Evolutionary conservation across 1,140 invertebrate species (phyloP).

Genomic region (Nylanderia fulva): DNA sequence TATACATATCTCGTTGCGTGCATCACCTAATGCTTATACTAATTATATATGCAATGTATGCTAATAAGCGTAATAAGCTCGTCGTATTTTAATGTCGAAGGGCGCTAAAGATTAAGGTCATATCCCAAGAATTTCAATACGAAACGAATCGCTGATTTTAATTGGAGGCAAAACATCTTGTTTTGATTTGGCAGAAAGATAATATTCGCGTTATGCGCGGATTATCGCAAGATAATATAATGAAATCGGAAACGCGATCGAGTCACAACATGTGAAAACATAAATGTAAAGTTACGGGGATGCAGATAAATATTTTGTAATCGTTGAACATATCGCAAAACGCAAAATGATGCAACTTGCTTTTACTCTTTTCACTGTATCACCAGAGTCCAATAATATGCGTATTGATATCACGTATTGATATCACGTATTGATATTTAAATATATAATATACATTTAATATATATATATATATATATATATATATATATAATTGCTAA

Average conservation of each 20-base stretch:
- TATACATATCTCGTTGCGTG: neutral
- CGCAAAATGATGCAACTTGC: neutral
- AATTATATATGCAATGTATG: constrained; percentile 28
- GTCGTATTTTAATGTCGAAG: constrained; percentile 4
- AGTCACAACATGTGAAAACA: constrained; percentile 14
- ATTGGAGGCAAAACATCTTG: neutral
- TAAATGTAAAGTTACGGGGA: neutral
- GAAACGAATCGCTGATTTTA: constrained; percentile 42
- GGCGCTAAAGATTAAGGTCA: constrained; percentile 7
- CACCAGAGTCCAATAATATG: neutral
- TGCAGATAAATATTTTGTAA: neutral
- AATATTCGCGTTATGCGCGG: neutral
- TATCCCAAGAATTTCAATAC: constrained; percentile 7
- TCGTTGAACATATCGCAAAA: neutral
- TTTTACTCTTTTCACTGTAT: neutral
- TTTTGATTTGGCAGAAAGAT: constrained; percentile 43
- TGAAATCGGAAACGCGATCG: neutral
- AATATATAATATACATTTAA: neutral
- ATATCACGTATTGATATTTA: no score
- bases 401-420: no score
- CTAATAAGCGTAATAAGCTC: constrained; percentile 46
- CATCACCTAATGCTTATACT: constrained; percentile 19
- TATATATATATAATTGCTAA: neutral
- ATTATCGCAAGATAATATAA: constrained; percentile 46
- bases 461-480: neutral